These are phyloP conservation scores for Sus cebifrons DNA, from an alignment of 2,797 vertebrate species.

Conservation along the genomic window DNA sequence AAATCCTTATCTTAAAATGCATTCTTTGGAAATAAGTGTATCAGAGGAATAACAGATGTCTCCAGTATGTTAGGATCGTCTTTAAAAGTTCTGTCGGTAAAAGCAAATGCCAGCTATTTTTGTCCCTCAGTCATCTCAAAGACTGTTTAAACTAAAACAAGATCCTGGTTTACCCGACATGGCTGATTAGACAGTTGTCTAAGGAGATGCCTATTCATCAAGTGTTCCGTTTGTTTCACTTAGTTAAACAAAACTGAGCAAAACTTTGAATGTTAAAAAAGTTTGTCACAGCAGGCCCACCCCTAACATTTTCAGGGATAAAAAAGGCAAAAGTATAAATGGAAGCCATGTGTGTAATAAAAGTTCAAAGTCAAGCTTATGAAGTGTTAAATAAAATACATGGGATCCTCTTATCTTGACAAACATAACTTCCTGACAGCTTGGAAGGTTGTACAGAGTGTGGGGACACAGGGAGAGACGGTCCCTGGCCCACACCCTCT, in stretches of 20 bases:
- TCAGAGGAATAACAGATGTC: neutral
- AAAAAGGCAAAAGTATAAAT: neutral
- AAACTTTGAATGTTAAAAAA: neutral
- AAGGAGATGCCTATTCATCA: neutral
- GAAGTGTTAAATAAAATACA: neutral
- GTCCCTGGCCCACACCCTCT: neutral
- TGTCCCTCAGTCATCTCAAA: neutral
- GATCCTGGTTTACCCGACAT: neutral
- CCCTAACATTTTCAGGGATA: neutral
- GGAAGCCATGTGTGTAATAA: neutral
- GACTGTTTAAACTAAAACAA: conserved; percentile 27
- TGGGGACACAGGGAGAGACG: neutral
- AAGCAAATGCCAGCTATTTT: neutral
- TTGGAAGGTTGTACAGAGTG: neutral
- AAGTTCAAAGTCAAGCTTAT: neutral
- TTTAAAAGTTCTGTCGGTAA: neutral
- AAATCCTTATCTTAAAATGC: neutral
- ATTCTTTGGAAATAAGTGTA: conserved; percentile 22
- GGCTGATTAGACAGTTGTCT: neutral
- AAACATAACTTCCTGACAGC: neutral
- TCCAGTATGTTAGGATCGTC: neutral
- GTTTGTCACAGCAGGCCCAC: neutral
- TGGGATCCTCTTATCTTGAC: neutral
- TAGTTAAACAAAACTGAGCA: conserved; percentile 20
- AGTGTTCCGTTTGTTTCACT: neutral